Conservation (phyloP, 2,888 invertebrate genomes). For the Pseudococcus jackbeardsleyi region DNA sequence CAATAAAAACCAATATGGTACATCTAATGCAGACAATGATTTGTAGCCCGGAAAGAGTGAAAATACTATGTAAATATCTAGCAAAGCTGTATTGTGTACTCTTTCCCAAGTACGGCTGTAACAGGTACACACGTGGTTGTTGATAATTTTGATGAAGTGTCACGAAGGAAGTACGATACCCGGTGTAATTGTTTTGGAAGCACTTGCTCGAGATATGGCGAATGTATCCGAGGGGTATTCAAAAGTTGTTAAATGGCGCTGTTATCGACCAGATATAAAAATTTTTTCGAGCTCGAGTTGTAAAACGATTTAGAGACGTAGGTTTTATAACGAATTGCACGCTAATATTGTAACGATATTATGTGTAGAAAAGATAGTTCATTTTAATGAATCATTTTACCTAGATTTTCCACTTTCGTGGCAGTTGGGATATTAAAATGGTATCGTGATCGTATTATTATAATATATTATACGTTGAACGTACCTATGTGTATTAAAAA, state of each 20-base stretch:
- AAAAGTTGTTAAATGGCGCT: not conserved
- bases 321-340: slow-evolving; percentile 25
- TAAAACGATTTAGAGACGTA: slow-evolving; percentile 9
- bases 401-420: slow-evolving; percentile 49
- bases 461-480: not conserved
- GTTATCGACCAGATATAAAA: not conserved
- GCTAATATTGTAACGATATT: not conserved
- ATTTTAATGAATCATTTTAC: slow-evolving; percentile 54
- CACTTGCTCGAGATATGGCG: not conserved
- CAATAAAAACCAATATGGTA: slow-evolving; percentile 44
- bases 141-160: not conserved
- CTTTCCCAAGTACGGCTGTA: not conserved
- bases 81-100: not conserved
- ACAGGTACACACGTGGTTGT: not conserved
- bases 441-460: slow-evolving; percentile 37
- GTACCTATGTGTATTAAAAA: slow-evolving; percentile 1
- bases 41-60: slow-evolving; percentile 3
- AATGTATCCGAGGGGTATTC: too few species aligned
- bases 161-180: not conserved
- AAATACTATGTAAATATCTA: slow-evolving; percentile 21
- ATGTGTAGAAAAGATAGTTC: not conserved
- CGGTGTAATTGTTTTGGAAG: not conserved
- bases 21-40: slow-evolving; percentile 32
- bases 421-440: not conserved
- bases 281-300: not conserved